Conservation (phyloP, 2,888 invertebrate genomes). For the Mantis religiosa region DNA sequence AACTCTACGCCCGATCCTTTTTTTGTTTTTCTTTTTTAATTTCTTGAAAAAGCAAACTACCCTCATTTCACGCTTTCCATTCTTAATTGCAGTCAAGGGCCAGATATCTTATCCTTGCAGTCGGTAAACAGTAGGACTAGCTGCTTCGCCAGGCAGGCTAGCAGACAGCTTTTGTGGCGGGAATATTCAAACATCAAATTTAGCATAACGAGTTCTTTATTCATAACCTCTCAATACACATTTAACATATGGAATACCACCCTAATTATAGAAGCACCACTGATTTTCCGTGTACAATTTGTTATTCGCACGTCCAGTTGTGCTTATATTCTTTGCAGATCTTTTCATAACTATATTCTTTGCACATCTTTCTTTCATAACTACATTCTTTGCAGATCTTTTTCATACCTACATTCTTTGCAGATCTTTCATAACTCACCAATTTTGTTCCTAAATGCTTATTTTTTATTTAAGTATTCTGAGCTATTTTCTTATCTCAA, state of each 20-base stretch:
- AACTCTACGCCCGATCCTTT: neutral
- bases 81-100: neutral
- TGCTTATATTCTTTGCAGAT: no score
- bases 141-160: neutral
- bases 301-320: no score
- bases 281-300: no score
- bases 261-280: no score
- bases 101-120: neutral
- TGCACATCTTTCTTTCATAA: no score
- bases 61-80: neutral
- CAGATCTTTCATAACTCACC: no score
- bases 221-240: neutral
- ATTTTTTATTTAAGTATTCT: neutral
- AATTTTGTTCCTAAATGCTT: neutral
- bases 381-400: no score
- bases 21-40: neutral
- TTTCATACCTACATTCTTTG: no score
- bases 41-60: neutral
- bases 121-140: neutral
- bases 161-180: slow-evolving; percentile 8
- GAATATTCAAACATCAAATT: neutral
- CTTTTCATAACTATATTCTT: no score
- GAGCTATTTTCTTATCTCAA: neutral
- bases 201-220: neutral
- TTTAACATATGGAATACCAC: neutral